phyloP scores from a whole-genome alignment of 2,888 invertebrate genomes.

The Argyresthia albistria region DNA sequence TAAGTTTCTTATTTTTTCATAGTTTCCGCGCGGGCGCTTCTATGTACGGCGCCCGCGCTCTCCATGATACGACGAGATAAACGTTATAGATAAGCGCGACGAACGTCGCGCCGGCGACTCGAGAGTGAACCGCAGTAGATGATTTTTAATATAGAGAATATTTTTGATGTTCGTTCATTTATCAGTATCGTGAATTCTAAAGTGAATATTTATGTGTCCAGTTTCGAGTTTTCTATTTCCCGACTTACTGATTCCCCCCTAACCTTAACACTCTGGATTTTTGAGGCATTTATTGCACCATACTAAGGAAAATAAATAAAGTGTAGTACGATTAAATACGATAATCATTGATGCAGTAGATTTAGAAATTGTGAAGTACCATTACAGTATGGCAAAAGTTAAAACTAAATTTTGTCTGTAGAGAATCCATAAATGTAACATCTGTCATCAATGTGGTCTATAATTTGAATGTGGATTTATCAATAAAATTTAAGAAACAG shows the following conservation, averaged over 20 bases:
- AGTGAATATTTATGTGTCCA: constrained; percentile 51
- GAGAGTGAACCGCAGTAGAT: constrained; percentile 22
- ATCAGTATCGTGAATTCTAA: constrained; percentile 62
- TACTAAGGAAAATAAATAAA: constrained; percentile 13
- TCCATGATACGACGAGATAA: constrained; percentile 18
- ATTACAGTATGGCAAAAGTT: constrained; percentile 64
- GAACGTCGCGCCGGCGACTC: too few species aligned
- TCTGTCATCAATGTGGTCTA: constrained; percentile 66
- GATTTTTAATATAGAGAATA: constrained; percentile 53
- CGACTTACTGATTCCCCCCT: constrained; percentile 43
- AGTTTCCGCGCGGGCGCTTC: constrained; percentile 7
- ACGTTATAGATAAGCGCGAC: constrained; percentile 34
- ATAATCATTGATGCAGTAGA: constrained; percentile 58
- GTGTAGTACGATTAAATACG: constrained; percentile 25
- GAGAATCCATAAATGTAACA: constrained; percentile 54
- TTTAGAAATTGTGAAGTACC: constrained; percentile 63
- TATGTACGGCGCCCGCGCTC: constrained; percentile 12
- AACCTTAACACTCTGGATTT: constrained; percentile 35
- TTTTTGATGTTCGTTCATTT: constrained; percentile 51
- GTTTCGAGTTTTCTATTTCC: constrained; percentile 52
- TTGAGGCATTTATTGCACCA: constrained; percentile 66
- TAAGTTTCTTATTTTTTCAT: not conserved
- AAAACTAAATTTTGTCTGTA: constrained; percentile 61
- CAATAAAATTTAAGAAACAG: constrained; percentile 56
- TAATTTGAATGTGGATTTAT: constrained; percentile 72